phyloP scores from a whole-genome alignment of 1,140 invertebrate genomes.

The Magallana gigas region DNA sequence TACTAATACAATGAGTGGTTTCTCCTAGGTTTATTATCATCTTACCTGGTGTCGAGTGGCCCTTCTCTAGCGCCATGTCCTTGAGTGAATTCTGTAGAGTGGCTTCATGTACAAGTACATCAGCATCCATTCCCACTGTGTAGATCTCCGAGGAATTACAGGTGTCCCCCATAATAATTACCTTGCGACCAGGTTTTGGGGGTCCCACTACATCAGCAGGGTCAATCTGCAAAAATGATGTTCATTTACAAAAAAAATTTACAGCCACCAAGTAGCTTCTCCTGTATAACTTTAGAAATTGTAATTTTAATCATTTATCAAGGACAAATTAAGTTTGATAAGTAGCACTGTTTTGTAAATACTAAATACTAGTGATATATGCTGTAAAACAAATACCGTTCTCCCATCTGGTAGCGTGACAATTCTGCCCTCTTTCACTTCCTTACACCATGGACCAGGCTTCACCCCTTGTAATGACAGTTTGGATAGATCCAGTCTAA shows the following conservation, averaged over 20 bases:
- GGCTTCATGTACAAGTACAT: slow-evolving; percentile 80
- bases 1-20: no score
- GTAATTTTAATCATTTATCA: no score
- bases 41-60: slow-evolving; percentile 80
- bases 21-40: no score
- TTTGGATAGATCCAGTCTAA: slow-evolving; percentile 70
- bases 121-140: slow-evolving; percentile 74
- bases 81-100: slow-evolving; percentile 76
- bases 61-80: slow-evolving; percentile 77
- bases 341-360: no score
- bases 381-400: slow-evolving; percentile 56
- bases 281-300: no score
- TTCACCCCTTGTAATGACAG: slow-evolving; percentile 73
- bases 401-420: slow-evolving; percentile 73
- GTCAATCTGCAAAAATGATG: slow-evolving; percentile 64
- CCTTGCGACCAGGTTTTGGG: slow-evolving; percentile 73
- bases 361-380: no score
- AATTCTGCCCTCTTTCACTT: slow-evolving; percentile 76
- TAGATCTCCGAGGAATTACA: slow-evolving; percentile 74
- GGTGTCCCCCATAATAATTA: slow-evolving; percentile 80
- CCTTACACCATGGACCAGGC: slow-evolving; percentile 77
- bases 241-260: no score
- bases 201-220: slow-evolving; percentile 77
- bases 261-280: no score
- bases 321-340: no score